Conservation (phyloP, 2,888 invertebrate species). For the Macrosoma leucophasiata region DNA sequence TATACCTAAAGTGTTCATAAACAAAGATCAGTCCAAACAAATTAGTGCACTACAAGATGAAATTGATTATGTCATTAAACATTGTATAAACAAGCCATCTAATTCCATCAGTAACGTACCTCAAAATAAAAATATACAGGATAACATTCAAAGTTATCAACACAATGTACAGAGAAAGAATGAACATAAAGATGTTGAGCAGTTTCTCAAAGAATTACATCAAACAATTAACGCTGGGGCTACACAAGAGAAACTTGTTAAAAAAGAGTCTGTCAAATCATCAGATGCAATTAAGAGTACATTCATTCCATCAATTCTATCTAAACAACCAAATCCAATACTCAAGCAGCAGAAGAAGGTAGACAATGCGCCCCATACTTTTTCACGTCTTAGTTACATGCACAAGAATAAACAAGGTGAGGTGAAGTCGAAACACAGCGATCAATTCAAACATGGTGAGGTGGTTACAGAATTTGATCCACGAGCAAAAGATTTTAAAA, state of each 20-base stretch:
- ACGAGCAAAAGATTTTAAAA: slow-evolving; percentile 4
- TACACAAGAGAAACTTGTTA: slow-evolving; percentile 18
- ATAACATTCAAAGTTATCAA: slow-evolving; percentile 21
- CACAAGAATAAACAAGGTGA: slow-evolving; percentile 56
- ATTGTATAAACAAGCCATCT: no score
- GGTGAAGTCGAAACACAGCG: no score
- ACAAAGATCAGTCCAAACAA: slow-evolving; percentile 36
- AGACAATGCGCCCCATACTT: slow-evolving; percentile 55
- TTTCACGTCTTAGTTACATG: slow-evolving; percentile 60
- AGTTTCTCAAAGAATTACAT: slow-evolving; percentile 49
- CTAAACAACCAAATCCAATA: no score
- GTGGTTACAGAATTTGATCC: slow-evolving; percentile 9
- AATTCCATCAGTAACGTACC: no score
- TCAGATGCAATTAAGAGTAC: slow-evolving; percentile 1
- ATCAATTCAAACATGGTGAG: no score
- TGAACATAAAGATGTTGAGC: slow-evolving; percentile 20
- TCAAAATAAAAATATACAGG: no score
- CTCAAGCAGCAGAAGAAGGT: slow-evolving; percentile 41
- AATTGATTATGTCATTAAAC: slow-evolving; percentile 27
- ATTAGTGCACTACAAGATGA: slow-evolving; percentile 30
- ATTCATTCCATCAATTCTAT: no score
- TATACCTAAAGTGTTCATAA: slow-evolving; percentile 38
- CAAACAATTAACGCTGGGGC: slow-evolving; percentile 43
- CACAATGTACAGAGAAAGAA: slow-evolving; percentile 7
- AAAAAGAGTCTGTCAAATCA: slow-evolving; percentile 16